Conservation (phyloP, 2,888 invertebrate genomes). For the Drosophila vallismaia region DNA sequence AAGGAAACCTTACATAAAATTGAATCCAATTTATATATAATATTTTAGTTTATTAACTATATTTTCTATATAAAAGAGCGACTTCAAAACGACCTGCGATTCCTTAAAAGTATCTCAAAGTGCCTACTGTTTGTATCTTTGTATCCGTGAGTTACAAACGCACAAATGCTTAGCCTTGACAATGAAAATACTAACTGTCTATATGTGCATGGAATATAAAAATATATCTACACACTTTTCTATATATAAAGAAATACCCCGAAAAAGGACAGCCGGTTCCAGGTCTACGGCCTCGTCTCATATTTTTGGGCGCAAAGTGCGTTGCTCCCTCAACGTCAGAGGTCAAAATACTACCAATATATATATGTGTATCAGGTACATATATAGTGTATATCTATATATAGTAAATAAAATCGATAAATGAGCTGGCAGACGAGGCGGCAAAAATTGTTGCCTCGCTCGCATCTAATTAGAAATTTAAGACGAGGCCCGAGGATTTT, state of each 20-base stretch:
- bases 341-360: neutral
- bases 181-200: conserved; percentile 25
- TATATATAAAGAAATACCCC: neutral
- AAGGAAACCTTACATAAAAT: too few species aligned
- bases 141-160: conserved; percentile 33
- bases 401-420: conserved; percentile 50
- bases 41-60: too few species aligned
- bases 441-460: conserved; percentile 45
- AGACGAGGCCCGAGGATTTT: conserved; percentile 33
- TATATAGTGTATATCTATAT: neutral
- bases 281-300: conserved; percentile 36
- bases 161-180: conserved; percentile 39
- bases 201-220: neutral
- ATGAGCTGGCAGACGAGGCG: neutral
- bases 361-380: neutral
- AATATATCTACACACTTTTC: conserved; percentile 7
- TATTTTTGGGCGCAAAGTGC: conserved; percentile 24
- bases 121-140: neutral
- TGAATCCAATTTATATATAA: too few species aligned
- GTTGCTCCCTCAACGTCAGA: conserved; percentile 19
- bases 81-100: too few species aligned
- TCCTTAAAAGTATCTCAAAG: neutral
- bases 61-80: too few species aligned
- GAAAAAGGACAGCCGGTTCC: conserved; percentile 38
- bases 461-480: conserved; percentile 65